Percentiles rank a stretch among this genome's conserved stretches.
phyloP scores from a whole-genome alignment of 2,888 invertebrate species.

The Arge pagana region DNA sequence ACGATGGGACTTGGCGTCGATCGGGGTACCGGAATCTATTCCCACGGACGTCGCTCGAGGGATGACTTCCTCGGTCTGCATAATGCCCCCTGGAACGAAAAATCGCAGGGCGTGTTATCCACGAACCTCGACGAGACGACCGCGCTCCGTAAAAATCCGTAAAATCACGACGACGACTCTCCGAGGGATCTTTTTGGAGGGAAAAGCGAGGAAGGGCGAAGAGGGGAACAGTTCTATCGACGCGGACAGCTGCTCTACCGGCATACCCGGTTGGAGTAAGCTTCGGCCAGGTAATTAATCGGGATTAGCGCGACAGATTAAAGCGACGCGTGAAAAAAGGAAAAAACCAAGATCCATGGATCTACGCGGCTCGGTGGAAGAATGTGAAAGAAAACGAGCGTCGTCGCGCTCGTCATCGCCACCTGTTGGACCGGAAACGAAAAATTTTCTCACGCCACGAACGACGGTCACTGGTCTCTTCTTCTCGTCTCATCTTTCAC shows the following conservation, averaged over 20 bases:
- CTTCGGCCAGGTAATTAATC: constrained; percentile 12
- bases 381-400: too few species aligned
- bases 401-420: too few species aligned
- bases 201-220: neutral
- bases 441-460: too few species aligned
- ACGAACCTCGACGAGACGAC: constrained; percentile 19
- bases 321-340: neutral
- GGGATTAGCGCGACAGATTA: constrained; percentile 10
- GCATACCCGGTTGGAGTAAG: constrained; percentile 6
- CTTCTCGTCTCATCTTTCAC: too few species aligned
- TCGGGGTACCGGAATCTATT: constrained; percentile 47
- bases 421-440: too few species aligned
- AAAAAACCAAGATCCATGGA: too few species aligned
- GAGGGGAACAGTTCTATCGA: constrained; percentile 4
- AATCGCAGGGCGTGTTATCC: neutral
- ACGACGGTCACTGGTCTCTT: too few species aligned
- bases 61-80: constrained; percentile 58
- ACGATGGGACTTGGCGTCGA: constrained; percentile 36
- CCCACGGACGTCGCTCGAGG: constrained; percentile 52
- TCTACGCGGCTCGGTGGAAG: too few species aligned
- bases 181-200: neutral
- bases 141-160: too few species aligned
- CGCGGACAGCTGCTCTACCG: constrained; percentile 8
- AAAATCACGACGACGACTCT: constrained; percentile 20
- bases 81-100: constrained; percentile 55